A percentile compares a stretch with the other conserved stretches of the same genome.
These are phyloP conservation scores for Euplexia lucipara DNA, from an alignment of 2,888 invertebrate genomes.

Conservation along the genomic window DNA sequence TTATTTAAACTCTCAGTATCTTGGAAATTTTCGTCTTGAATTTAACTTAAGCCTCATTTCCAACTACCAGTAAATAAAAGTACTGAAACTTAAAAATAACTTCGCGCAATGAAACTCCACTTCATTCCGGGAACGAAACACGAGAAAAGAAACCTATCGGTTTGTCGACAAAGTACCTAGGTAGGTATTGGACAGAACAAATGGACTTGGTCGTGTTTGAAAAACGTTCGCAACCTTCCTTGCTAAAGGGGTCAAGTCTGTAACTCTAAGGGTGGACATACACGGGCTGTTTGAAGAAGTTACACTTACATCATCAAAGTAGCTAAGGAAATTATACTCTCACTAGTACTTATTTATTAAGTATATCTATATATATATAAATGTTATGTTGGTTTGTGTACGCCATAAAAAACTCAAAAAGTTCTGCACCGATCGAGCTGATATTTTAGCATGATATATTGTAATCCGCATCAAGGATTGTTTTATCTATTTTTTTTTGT, in stretches of 20 bases:
- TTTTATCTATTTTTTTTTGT: too few species aligned
- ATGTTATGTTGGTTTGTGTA: too few species aligned
- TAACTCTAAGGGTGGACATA: not conserved
- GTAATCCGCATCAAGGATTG: too few species aligned
- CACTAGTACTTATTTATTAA: too few species aligned
- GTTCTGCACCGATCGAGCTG: too few species aligned
- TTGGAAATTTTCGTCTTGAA: constrained; percentile 24
- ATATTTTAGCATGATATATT: too few species aligned
- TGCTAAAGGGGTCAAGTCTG: constrained; percentile 15
- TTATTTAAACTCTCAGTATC: constrained; percentile 10
- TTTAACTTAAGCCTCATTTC: constrained; percentile 9
- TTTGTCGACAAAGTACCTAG: not conserved
- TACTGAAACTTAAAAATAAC: constrained; percentile 25
- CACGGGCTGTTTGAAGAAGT: not conserved
- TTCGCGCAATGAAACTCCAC: constrained; percentile 28
- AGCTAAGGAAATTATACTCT: too few species aligned
- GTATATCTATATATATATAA: too few species aligned
- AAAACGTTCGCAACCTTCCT: constrained; percentile 29
- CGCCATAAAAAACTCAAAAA: too few species aligned
- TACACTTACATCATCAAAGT: not conserved
- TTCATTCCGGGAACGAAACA: constrained; percentile 34
- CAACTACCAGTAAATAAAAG: constrained; percentile 42
- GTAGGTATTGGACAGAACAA: constrained; percentile 20
- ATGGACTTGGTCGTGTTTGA: constrained; percentile 39
- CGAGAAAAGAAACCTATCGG: constrained; percentile 19